phyloP scores from a whole-genome alignment of 2,797 vertebrate genomes.

The Sphaeramia orbicularis region DNA sequence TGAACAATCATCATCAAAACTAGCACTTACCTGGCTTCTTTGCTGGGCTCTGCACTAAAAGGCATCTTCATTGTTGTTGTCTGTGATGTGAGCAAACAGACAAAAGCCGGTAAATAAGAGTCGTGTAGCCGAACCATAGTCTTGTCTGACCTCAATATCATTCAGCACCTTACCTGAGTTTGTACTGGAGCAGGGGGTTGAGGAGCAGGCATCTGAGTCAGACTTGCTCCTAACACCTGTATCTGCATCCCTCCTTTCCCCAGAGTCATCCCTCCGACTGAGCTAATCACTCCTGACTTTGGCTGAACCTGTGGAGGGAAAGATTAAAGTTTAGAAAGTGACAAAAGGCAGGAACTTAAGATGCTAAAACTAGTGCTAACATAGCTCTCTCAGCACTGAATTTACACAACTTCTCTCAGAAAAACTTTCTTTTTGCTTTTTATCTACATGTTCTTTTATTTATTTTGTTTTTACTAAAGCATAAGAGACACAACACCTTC shows the following conservation, averaged over 20 bases:
- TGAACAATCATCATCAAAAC: constrained; percentile 3
- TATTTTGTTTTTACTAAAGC: no score
- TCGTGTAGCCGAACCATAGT: background rate
- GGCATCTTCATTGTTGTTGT: constrained; percentile 88
- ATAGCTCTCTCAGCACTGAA: background rate
- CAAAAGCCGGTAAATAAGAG: constrained; percentile 22
- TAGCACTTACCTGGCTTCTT: constrained; percentile 91
- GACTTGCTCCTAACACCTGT: constrained; percentile 80
- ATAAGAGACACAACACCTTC: no score
- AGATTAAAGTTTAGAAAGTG: background rate
- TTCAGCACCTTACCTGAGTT: constrained; percentile 76
- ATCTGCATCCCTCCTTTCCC: constrained; percentile 85
- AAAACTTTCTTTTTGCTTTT: no score
- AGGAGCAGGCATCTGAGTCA: constrained; percentile 81
- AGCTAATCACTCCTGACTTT: constrained; percentile 87
- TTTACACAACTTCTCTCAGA: background rate
- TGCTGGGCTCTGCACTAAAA: constrained; percentile 91
- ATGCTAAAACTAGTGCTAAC: background rate
- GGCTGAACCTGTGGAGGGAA: constrained; percentile 70
- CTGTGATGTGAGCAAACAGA: constrained; percentile 64
- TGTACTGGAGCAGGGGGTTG: constrained; percentile 76
- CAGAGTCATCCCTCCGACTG: constrained; percentile 80
- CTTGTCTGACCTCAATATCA: background rate
- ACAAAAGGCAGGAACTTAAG: background rate
- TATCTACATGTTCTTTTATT: no score